Evolutionary conservation across 2,113 vertebrate species (phyloP).

Genomic region (Limnothrissa miodon): DNA sequence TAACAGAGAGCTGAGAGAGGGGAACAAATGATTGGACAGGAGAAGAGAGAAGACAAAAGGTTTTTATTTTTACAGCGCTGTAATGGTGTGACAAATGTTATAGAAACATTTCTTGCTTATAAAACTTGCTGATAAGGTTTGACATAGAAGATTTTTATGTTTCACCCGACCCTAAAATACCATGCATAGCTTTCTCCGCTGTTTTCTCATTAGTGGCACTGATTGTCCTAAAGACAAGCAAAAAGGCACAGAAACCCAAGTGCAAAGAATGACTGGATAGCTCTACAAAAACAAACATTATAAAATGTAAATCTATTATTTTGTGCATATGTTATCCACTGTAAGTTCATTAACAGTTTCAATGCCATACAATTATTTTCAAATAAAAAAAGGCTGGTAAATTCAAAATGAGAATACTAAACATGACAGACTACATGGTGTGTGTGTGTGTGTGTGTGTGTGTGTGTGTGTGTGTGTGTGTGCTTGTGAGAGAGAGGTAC

Average conservation of each 20-base stretch:
- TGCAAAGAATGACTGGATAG: background rate
- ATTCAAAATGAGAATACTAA: background rate
- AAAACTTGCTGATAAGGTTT: background rate
- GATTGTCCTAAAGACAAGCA: background rate
- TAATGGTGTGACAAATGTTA: too few species aligned
- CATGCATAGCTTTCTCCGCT: background rate
- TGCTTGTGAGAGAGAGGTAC: background rate
- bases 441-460: conserved; percentile 1
- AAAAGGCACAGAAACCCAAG: background rate
- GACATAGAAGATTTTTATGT: background rate
- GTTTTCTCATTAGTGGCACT: background rate
- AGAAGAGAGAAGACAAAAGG: conserved; percentile 12
- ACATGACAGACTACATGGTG: background rate
- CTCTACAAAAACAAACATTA: background rate
- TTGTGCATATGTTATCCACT: too few species aligned
- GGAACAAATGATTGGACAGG: background rate
- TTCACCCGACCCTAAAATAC: background rate
- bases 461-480: background rate
- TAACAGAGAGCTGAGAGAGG: conserved; percentile 27
- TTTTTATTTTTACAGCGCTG: too few species aligned
- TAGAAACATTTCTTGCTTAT: background rate
- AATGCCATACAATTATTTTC: too few species aligned
- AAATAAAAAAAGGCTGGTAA: background rate
- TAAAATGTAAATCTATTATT: too few species aligned
- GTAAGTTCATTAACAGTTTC: too few species aligned